Evolutionary conservation across 2,113 vertebrate genomes (phyloP).

Genomic region (Stomatorhinus ivindoensis): DNA sequence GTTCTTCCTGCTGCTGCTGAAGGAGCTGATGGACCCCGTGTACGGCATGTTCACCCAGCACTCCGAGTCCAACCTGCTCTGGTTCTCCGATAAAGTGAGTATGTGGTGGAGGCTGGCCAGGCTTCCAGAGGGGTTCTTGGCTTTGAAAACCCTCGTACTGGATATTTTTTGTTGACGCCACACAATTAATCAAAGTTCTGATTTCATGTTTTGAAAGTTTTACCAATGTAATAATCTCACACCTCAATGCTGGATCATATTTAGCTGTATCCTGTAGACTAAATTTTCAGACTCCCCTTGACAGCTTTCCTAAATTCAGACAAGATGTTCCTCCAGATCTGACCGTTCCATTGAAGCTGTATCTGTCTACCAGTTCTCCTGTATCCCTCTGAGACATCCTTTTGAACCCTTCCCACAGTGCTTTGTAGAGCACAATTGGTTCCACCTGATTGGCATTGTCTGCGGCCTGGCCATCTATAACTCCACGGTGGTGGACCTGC

Average conservation of each 20-base stretch:
- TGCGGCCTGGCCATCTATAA: slow-evolving; percentile 97
- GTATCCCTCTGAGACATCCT: not conserved
- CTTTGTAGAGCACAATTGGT: slow-evolving; percentile 97
- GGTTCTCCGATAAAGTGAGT: slow-evolving; percentile 94
- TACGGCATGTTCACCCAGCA: slow-evolving; percentile 95
- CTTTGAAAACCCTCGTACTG: not conserved
- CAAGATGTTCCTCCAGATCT: not conserved
- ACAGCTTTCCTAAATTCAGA: not conserved
- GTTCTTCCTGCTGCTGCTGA: slow-evolving; percentile 88
- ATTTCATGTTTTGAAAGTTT: not conserved
- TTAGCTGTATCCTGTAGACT: not conserved
- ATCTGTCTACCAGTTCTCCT: not conserved
- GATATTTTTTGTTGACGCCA: not conserved
- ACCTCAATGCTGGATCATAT: not conserved
- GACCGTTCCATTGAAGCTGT: not conserved
- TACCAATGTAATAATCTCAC: not conserved
- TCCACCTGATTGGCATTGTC: slow-evolving; percentile 88
- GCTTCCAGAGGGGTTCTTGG: not conserved
- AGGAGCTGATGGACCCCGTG: slow-evolving; percentile 89
- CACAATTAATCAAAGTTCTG: not conserved
- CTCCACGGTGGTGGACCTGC: slow-evolving; percentile 90
- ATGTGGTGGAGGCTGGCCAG: not conserved
- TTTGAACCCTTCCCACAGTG: slow-evolving; percentile 60
- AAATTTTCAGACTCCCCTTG: not conserved
- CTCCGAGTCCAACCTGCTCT: slow-evolving; percentile 86